Percentiles rank a stretch among this genome's conserved stretches.
Conservation (phyloP, 2,888 invertebrate species). For the Cotesia congregata region DNA sequence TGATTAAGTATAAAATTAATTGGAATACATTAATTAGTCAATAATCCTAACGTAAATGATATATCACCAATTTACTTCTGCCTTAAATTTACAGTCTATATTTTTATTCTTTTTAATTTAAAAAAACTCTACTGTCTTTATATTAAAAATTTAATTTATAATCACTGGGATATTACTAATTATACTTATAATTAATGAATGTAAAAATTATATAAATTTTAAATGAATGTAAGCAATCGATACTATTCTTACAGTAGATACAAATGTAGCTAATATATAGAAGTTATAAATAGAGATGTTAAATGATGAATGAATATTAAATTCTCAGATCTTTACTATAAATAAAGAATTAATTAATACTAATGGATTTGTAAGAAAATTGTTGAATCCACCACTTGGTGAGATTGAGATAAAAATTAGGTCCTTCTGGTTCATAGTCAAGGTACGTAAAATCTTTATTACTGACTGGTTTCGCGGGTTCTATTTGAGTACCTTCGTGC, state of each 20-base stretch:
- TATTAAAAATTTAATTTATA: background rate
- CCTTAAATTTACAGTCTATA: slow-evolving; percentile 33
- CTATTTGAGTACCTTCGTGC: slow-evolving; percentile 83
- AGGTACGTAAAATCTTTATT: slow-evolving; percentile 70
- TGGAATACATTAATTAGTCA: background rate
- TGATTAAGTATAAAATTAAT: background rate
- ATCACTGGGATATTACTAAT: too few species aligned
- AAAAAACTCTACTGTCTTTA: background rate
- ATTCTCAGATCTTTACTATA: slow-evolving; percentile 5
- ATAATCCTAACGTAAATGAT: background rate
- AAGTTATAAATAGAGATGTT: slow-evolving; percentile 19
- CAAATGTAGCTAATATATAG: slow-evolving; percentile 33
- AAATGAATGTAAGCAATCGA: slow-evolving; percentile 25
- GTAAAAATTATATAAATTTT: background rate
- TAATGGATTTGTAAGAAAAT: slow-evolving; percentile 58
- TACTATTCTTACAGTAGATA: slow-evolving; percentile 27
- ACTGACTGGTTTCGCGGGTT: slow-evolving; percentile 74
- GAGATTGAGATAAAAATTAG: slow-evolving; percentile 76
- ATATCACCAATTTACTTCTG: slow-evolving; percentile 44
- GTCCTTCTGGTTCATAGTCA: slow-evolving; percentile 76
- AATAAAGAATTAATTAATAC: slow-evolving; percentile 19
- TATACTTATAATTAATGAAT: slow-evolving; percentile 21
- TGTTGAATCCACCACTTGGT: slow-evolving; percentile 76
- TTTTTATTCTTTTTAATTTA: background rate
- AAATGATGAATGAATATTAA: slow-evolving; percentile 43